Base-by-base conservation (phyloP, 2,888 invertebrate species). In the Ceramica pisi region DNA sequence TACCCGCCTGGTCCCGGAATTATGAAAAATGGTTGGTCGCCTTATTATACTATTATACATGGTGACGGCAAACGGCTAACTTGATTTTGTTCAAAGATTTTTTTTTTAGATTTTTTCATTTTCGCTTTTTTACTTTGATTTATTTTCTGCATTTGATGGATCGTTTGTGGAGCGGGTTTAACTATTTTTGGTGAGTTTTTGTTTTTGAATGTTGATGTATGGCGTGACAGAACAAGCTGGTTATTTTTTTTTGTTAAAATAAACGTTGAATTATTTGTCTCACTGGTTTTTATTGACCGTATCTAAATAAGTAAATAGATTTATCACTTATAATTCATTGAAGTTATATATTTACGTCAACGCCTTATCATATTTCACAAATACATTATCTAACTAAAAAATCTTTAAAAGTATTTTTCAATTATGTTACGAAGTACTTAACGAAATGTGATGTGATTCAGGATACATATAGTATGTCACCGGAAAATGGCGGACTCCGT, bases 21-120 rank as follows among this genome's bases (percentile, higher is more conserved):
- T 94, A 94, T 94, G 92, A 95, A 91, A 92, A 94, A 94, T 92
- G 91, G 89, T 81, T 64, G 83, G 81, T 77, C 85, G 83, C 81
- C 81, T 84, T 86, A 85, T 84, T 86, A 87, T 87, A 80, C 80
- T 85, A 86, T 87, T 83, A 86, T 81, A 82, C 79, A 80, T 78
- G 75, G 75, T 75, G 83, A 77, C 78, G 80, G 69, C 35, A 41
- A 41, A 41, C 59, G 46, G 67, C 73, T 85, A 86, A 87, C 86
- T 86, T 73, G 76, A 85, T 86, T 86, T 86, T 21, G 80, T 73
- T 64, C 61, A 26, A 65, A 70, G 62, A 57, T 74, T 76, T 80
- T 76, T 81, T 77, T 78, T 68, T 26, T 23, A 46, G 46, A 14
- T 38, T 77, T 70, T 67, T 71, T 61, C 53, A 14, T 26, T 31